Evolutionary conservation across 2,888 invertebrate genomes (phyloP), one percentile per base, ranked within the genome.

Genomic region (Ametastegia equiseti): DNA sequence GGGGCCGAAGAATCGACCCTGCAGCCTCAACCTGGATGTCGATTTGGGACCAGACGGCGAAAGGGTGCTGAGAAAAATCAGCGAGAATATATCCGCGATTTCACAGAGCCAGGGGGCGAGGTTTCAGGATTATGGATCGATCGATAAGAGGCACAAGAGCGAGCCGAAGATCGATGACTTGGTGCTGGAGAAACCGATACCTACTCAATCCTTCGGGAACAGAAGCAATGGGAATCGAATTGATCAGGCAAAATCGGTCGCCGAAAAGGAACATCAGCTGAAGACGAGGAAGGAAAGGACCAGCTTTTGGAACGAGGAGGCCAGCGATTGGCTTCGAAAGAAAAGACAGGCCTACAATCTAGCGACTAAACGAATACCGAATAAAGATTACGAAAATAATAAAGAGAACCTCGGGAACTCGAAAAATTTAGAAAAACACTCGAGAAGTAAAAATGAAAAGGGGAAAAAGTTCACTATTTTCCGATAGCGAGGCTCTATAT

Each of bases 41-140:
- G 23, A 33, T 73, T 39, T 30, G 39, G 84, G 85, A 27, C 80
- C 86, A n/a, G 82, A 86, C n/a, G 87, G 88, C 69, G 86, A 86
- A 0, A 90, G 89, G 82, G 83, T 88, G 1, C 47, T 90, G 0
- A 86, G 86, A 67, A 88, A 88, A 79, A 83, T 90, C 3, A 89
- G 87, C 77, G 87, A 90, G 42, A 91, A 90, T 81, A 88, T 90
- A 78, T 81, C 86, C 23, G 78, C 78, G 19, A 87, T 86, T 50
- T 19, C 60, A 60, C 88, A 89, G 57, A 85, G 89, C 42, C 87
- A 87, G 63, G 85, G 84, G 7, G 87, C 90, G 0, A 90, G 86
- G 71, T 91, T 89, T 81, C 88, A 88, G 80, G 85, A 91, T 84
- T 91, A 91, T 81, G 91, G 91, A 15, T 85, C 88, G 3, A 89